A percentile compares a stretch with the other conserved stretches of the same genome.
These are phyloP conservation scores for Ormyrus rosae DNA, from an alignment of 2,888 invertebrate genomes.

Conservation along the genomic window DNA sequence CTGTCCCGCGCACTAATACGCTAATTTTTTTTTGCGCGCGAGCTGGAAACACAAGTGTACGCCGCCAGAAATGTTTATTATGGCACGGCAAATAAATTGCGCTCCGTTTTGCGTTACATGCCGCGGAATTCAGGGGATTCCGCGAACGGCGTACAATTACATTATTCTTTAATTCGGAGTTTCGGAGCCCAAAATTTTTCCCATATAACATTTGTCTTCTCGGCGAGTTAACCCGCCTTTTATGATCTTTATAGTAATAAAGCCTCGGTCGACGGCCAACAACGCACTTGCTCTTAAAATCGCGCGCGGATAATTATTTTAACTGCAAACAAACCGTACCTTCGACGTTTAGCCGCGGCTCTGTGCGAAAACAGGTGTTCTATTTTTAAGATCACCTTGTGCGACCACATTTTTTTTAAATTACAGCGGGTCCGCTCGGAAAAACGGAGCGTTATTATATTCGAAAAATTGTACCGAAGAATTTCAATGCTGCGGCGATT, in stretches of 20 bases:
- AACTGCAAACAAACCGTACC: too few species aligned
- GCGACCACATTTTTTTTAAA: slow-evolving; percentile 4
- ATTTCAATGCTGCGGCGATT: slow-evolving; percentile 1
- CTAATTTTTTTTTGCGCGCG: slow-evolving; percentile 26
- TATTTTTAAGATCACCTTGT: too few species aligned
- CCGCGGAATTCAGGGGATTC: slow-evolving; percentile 4
- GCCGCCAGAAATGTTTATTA: slow-evolving; percentile 30
- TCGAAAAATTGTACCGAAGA: slow-evolving; percentile 13
- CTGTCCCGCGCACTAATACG: slow-evolving; percentile 21
- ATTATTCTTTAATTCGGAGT: slow-evolving; percentile 22
- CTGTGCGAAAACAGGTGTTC: too few species aligned
- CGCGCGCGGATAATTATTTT: too few species aligned
- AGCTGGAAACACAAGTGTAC: background rate
- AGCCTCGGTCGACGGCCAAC: too few species aligned
- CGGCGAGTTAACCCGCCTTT: background rate
- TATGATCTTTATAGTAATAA: background rate
- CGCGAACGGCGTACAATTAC: slow-evolving; percentile 10
- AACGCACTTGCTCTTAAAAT: too few species aligned
- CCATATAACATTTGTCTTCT: background rate
- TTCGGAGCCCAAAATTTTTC: background rate
- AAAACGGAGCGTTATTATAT: slow-evolving; percentile 32
- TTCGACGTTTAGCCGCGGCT: too few species aligned
- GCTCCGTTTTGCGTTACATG: slow-evolving; percentile 18
- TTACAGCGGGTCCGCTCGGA: background rate
- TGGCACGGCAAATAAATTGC: slow-evolving; percentile 29